A percentile compares a stretch with the other conserved stretches of the same genome.
phyloP scores from a whole-genome alignment of 2,797 vertebrate genomes.

The Lemur catta region DNA sequence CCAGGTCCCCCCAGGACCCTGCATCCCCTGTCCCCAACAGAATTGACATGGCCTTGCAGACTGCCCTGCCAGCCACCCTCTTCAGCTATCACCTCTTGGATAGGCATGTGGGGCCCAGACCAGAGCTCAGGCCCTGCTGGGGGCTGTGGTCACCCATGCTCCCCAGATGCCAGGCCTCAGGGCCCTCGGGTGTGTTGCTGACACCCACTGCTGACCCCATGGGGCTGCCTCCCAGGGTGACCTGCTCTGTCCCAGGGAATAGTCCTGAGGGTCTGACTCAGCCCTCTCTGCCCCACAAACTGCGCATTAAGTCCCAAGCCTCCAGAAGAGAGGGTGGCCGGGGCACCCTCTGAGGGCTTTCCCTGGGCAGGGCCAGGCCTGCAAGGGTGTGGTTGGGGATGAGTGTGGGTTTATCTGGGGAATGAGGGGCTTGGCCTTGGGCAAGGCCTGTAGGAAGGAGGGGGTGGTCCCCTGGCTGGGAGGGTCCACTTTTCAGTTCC shows the following conservation, averaged over 20 bases:
- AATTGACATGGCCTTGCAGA: slow-evolving; percentile 75
- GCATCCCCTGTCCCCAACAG: neutral
- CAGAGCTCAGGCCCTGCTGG: slow-evolving; percentile 74
- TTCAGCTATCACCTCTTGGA: slow-evolving; percentile 79
- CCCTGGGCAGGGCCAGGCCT: neutral
- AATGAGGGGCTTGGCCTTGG: neutral
- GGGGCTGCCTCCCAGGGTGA: neutral
- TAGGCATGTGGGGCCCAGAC: slow-evolving; percentile 50
- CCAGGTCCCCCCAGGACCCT: neutral
- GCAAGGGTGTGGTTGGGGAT: neutral
- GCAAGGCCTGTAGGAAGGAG: neutral
- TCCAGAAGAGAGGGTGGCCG: neutral
- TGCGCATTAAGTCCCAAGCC: slow-evolving; percentile 83
- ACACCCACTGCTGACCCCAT: slow-evolving; percentile 76
- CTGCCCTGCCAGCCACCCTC: slow-evolving; percentile 78
- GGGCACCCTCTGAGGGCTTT: slow-evolving; percentile 52
- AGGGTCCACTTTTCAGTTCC: neutral
- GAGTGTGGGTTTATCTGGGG: neutral
- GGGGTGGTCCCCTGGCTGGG: neutral
- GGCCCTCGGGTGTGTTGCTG: slow-evolving; percentile 82
- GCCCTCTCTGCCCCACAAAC: slow-evolving; percentile 85
- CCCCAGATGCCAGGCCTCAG: slow-evolving; percentile 47
- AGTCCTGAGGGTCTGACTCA: neutral
- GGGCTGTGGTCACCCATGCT: neutral
- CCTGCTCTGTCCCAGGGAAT: slow-evolving; percentile 37